Evolutionary conservation across 2,797 vertebrate genomes (phyloP).

Genomic region (Xenops minutus): DNA sequence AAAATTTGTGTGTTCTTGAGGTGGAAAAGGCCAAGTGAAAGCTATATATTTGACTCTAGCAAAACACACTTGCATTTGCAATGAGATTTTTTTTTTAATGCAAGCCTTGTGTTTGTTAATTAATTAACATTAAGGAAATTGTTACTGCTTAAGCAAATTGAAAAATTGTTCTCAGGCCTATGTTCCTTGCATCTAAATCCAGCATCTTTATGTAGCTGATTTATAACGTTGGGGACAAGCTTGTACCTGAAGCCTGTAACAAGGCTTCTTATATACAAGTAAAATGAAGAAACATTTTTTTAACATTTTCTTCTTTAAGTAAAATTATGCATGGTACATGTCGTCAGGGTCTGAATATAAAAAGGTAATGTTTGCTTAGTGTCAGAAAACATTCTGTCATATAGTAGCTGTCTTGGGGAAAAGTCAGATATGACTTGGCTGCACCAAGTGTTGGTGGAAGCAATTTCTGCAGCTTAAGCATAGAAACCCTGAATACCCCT

Average conservation of each 20-base stretch:
- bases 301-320: not conserved
- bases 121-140: not conserved
- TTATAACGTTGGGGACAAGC: fast-evolving
- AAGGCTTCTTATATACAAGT: not conserved
- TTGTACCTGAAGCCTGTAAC: not conserved
- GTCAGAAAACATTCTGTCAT: not conserved
- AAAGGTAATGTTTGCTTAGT: not conserved
- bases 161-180: not conserved
- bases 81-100: not conserved
- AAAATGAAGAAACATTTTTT: not conserved
- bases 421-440: not conserved
- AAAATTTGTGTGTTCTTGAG: not conserved
- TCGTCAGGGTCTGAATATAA: not conserved
- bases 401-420: not conserved
- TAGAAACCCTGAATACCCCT: not conserved
- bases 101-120: not conserved
- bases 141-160: not conserved
- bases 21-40: not conserved
- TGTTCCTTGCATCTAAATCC: not conserved
- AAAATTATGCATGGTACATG: not conserved
- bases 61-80: not conserved
- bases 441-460: not conserved
- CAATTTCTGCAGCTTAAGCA: not conserved
- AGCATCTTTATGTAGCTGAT: not conserved
- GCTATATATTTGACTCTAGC: not conserved